phyloP scores from a whole-genome alignment of 2,113 vertebrate species.

The Morone saxatilis region DNA sequence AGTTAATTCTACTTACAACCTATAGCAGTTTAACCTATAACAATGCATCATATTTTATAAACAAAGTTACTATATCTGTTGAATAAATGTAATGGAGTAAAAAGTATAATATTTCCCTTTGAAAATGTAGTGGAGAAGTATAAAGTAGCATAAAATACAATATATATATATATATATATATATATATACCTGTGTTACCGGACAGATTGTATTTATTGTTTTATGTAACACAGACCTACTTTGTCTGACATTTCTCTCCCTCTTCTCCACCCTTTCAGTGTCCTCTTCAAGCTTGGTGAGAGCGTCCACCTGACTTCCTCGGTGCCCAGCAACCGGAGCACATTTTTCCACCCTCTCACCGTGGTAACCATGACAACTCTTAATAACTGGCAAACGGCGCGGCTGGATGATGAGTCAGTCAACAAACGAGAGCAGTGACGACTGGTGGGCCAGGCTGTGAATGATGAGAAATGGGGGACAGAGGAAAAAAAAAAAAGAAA shows the following conservation, averaged over 20 bases:
- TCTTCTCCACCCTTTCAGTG: slow-evolving; percentile 86
- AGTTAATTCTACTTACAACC: neutral
- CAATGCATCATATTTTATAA: neutral
- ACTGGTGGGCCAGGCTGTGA: slow-evolving; percentile 32
- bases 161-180: neutral
- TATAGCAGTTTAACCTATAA: neutral
- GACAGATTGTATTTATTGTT: slow-evolving; percentile 59
- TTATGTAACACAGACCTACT: slow-evolving; percentile 45
- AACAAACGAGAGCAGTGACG: slow-evolving; percentile 71
- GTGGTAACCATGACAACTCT: slow-evolving; percentile 81
- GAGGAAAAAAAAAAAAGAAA: neutral
- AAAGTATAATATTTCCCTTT: no score
- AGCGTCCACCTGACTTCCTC: slow-evolving; percentile 84
- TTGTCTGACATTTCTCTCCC: slow-evolving; percentile 53
- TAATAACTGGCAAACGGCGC: slow-evolving; percentile 75
- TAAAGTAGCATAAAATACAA: neutral
- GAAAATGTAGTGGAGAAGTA: no score
- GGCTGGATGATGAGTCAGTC: slow-evolving; percentile 78
- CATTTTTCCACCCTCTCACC: slow-evolving; percentile 85
- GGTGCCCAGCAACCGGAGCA: slow-evolving; percentile 86
- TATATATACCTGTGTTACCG: slow-evolving; percentile 23
- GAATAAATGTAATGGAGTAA: neutral
- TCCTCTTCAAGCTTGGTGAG: slow-evolving; percentile 99
- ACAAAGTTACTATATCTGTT: neutral
- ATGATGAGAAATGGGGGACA: slow-evolving; percentile 56